Base-by-base conservation (phyloP, 2,113 vertebrate genomes). In the Pteropus alecto region DNA sequence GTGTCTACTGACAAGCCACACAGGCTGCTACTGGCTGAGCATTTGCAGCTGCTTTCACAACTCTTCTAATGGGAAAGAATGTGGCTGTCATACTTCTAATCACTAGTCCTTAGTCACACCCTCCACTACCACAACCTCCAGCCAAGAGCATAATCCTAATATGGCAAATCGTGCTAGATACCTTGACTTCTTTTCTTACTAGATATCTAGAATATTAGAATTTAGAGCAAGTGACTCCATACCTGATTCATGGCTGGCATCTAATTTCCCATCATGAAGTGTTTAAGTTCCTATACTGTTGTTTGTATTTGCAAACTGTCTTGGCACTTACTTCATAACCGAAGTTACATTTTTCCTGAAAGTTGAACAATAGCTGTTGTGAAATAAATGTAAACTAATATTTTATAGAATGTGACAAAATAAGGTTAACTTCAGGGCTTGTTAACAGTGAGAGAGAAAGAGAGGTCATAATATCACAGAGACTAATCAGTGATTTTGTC, bases 341-440 rank as follows among this genome's bases (percentile, higher is more conserved):
- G 22, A 79, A 58, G 63, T 92, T 89, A 87, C 51, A 70, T 11
- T 3, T 82, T 97, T 97, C 93, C 92, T 84, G 73, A 73, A 90
- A 78, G 65, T 43, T 96, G 82, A 91, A 76, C 68, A 88, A 56
- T 41, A 83, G 41, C 68, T 86, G 1, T 96, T 97, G 61, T 83
- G 92, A 95, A 96, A 94, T 51, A 67, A 13, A 24, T 11, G 12
- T 3, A 38, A 12, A 16, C n/a, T 60, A 46, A 35, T 60, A 38
- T 79, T 48, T 78, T 65, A 18, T 46, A 74, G 82, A 51, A n/a
- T 78, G n/a, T 81, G 82, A 86, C 43, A 74, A 78, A 35, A 46
- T 86, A 60, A 81, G 30, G 74, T 70, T 78, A 76, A 21, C 71
- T 73, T 76, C 51, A n/a, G 67, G 58, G 11, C 35, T 65, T 9